phyloP scores from a whole-genome alignment of 2,113 vertebrate genomes.

The Pteropus alecto region DNA sequence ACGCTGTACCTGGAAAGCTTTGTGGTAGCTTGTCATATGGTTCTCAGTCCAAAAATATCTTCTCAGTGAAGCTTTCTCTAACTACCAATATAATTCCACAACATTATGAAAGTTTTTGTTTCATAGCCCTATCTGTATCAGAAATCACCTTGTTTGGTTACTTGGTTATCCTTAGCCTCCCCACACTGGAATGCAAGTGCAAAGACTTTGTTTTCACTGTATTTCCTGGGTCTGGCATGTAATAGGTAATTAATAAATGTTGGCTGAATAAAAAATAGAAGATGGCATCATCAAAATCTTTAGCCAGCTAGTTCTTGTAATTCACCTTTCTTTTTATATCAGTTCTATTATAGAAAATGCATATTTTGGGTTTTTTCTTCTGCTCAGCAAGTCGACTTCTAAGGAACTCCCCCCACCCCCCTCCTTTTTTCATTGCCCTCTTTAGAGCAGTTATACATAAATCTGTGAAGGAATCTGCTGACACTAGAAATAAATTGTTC shows the following conservation, averaged over 20 bases:
- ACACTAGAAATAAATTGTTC: conserved; percentile 30
- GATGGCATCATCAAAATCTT: not conserved
- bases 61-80: not conserved
- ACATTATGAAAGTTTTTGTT: not conserved
- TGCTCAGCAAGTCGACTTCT: conserved; percentile 25
- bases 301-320: not conserved
- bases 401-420: not conserved
- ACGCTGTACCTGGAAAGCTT: not conserved
- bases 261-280: not conserved
- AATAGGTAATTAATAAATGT: not conserved
- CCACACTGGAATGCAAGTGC: not conserved
- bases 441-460: conserved; percentile 22
- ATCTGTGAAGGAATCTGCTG: conserved; percentile 53
- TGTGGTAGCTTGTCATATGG: not conserved
- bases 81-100: not conserved
- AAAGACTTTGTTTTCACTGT: not conserved
- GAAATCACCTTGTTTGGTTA: not conserved
- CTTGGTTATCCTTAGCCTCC: not conserved
- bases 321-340: not conserved
- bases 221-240: not conserved
- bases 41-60: not conserved
- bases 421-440: not conserved
- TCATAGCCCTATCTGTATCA: not conserved
- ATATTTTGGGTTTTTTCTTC: not conserved
- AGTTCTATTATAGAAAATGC: not conserved